These are phyloP conservation scores for Paradoxurus hermaphroditus DNA, from an alignment of 2,113 vertebrate species.

Conservation along the genomic window DNA sequence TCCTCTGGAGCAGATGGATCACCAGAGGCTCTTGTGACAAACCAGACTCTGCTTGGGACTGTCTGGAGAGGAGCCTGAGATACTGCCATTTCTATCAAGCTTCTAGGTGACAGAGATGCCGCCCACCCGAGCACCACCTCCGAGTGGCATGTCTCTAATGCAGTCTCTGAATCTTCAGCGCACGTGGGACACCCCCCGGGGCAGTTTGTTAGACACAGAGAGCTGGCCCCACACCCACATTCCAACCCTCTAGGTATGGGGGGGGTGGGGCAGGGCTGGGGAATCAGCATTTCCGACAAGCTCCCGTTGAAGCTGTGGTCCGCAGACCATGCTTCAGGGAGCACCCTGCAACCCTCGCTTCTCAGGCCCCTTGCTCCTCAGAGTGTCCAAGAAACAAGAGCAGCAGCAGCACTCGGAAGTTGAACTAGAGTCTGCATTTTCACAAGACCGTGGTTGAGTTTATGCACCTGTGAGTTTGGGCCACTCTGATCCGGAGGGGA, in stretches of 20 bases:
- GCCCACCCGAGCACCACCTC: background rate
- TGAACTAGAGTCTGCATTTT: background rate
- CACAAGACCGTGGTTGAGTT: background rate
- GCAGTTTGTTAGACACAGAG: background rate
- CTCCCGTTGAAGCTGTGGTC: background rate
- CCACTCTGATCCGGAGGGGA: background rate
- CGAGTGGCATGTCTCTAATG: fast-evolving
- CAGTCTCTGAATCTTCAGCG: background rate
- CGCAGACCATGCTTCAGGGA: fast-evolving
- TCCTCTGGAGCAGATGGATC: background rate
- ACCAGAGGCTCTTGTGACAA: background rate
- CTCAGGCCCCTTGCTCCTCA: background rate
- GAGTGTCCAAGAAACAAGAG: background rate
- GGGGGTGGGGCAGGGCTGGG: fast-evolving
- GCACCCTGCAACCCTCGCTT: background rate
- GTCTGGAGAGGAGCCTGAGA: background rate
- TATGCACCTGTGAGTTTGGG: fast-evolving
- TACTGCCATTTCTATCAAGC: background rate
- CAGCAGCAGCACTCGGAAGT: background rate
- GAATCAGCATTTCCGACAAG: background rate
- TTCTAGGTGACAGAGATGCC: background rate
- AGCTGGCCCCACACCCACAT: background rate
- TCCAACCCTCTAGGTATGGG: background rate
- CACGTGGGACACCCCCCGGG: fast-evolving
- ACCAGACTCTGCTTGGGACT: background rate